Base-by-base conservation (phyloP, 2,113 vertebrate species). In the Tragelaphus buxtoni region DNA sequence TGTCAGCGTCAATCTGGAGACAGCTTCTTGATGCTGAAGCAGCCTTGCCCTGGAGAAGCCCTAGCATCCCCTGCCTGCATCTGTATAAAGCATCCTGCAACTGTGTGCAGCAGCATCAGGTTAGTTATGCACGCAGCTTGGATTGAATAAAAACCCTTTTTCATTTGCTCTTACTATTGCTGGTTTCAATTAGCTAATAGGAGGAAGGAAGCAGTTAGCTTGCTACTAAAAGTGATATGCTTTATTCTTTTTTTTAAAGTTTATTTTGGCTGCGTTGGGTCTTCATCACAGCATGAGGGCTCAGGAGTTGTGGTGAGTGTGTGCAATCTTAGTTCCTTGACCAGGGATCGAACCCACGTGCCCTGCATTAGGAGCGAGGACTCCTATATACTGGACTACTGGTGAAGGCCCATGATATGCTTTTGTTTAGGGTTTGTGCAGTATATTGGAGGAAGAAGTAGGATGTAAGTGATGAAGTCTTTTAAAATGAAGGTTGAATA, bases 121-220 rank as follows among this genome's bases (percentile, higher is more conserved):
- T 90, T 63, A 47, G 91, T 80, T 83, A 45, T 4, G 32, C n/a
- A 32, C 26, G 14, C 9, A 0, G 49, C 80, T 65, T 42, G 30
- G 58, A 87, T 28, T 74, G 80, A 88, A 80, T 77, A 90, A 87
- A 95, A 94, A 77, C 84, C 51, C 47, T 76, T 35, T 80, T 90
- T 86, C 32, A 12, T n/a, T 53, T 14, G 87, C 32, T 61, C 89
- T 47, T 90, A 65, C 91, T 77, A 94, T 47, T 20, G 4, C 26
- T 77, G 69, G 92, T 81, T 93, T 93, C 77, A 96, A 87, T 95
- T 91, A 95, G 94, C 72, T 93, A 94, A 96, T 77, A 86, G 55
- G 56, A 93, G 69, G 90, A 95, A 80, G 81, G 90, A 88, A 92
- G 90, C 13, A 7, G 79, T 81, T 39, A 53, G 35, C n/a, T 79